Conservation (phyloP, 1,140 invertebrate genomes). For the Pogonomyrmex californicus region DNA sequence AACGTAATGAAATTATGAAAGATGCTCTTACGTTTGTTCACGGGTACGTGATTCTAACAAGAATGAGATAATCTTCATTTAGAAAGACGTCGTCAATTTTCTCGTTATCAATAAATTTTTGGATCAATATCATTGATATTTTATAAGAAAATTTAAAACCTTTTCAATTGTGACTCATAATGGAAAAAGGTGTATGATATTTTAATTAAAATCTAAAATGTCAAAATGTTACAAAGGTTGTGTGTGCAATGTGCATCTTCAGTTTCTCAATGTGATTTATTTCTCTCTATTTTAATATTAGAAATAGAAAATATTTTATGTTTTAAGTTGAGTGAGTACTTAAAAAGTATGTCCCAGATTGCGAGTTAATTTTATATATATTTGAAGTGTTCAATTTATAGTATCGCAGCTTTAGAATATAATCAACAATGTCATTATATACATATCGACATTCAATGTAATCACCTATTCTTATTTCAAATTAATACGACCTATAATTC, state of each 20-base stretch:
- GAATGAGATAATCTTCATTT: not conserved
- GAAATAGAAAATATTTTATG: not conserved
- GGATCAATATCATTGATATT: not conserved
- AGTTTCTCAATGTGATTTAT: not conserved
- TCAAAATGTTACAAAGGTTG: not conserved
- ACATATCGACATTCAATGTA: not conserved
- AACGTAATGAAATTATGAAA: conserved; percentile 28
- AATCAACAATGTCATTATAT: not conserved
- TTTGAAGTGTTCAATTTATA: not conserved
- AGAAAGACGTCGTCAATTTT: not conserved
- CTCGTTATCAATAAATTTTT: not conserved
- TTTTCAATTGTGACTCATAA: not conserved
- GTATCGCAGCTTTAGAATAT: not conserved
- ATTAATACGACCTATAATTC: not conserved
- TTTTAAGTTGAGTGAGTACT: not conserved
- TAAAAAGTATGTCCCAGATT: conserved; percentile 12
- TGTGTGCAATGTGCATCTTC: not conserved
- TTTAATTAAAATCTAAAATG: conserved; percentile 7
- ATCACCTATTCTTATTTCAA: not conserved
- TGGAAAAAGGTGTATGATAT: not conserved
- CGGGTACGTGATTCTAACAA: conserved; percentile 2
- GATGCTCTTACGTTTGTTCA: conserved; percentile 12
- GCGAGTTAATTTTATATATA: conserved; percentile 5
- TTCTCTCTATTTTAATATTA: not conserved
- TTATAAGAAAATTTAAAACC: not conserved